Conservation (phyloP, 2,797 vertebrate genomes). For the Smutsia temminckii region DNA sequence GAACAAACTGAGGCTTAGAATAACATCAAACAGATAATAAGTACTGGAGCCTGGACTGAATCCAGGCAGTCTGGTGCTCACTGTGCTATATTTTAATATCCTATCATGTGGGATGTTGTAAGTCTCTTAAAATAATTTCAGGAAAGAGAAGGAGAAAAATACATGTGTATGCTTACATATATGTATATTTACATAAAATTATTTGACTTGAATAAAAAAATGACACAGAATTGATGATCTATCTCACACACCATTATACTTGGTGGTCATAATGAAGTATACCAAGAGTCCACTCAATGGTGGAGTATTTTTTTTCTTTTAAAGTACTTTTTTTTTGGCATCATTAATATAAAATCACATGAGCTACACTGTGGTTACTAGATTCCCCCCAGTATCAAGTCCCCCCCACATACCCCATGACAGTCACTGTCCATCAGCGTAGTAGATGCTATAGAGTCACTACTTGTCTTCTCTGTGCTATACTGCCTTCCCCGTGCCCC, state of each 20-base stretch:
- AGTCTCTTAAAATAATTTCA: conserved; percentile 48
- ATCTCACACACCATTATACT: neutral
- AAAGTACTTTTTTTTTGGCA: too few species aligned
- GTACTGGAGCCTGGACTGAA: neutral
- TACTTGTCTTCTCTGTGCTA: too few species aligned
- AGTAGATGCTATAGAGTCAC: too few species aligned
- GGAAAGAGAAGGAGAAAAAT: conserved; percentile 10
- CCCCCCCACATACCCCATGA: too few species aligned
- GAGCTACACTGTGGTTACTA: too few species aligned
- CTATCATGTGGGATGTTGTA: neutral
- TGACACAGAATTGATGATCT: neutral
- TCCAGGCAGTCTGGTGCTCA: neutral
- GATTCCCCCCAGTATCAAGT: too few species aligned
- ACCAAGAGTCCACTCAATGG: neutral
- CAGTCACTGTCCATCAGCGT: too few species aligned
- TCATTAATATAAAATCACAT: too few species aligned
- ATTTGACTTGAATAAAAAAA: conserved; percentile 10
- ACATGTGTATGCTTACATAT: neutral
- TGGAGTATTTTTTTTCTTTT: too few species aligned
- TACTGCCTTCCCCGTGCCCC: too few species aligned
- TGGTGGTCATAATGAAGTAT: neutral
- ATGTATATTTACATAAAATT: conserved; percentile 16
- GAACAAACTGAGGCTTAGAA: neutral
- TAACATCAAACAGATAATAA: neutral
- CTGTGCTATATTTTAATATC: neutral